Base-by-base conservation (phyloP, 2,888 invertebrate genomes). In the Agrochola lota region DNA sequence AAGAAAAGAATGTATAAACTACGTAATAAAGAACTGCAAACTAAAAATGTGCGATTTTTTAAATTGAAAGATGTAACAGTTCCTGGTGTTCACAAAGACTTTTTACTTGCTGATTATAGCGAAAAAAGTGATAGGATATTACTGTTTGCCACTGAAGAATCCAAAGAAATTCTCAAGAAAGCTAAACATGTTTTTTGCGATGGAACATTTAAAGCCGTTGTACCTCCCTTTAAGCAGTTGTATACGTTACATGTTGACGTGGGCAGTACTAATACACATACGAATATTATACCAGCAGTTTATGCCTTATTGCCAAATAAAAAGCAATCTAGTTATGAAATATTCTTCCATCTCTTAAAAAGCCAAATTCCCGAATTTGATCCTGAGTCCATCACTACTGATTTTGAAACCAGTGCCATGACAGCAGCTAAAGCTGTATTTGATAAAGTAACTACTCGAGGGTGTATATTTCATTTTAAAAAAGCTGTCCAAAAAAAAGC, bases 311-410 rank as follows among this genome's bases (percentile, higher is more conserved):
- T 59, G 26, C 68, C 71, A 67, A 74, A 77, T 71, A 77, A 81
- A 68, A 81, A 81, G 67, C 71, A 81, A 77, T 30, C 55, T 57
- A 68, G 17, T 17, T 74, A 81, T 68, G 71, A 81, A 49, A 46
- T 77, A 55, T 81, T 77, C 63, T 77, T 81, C 46, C 23, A 81
- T 63, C 64, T 77, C 63, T 76, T 30, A 63, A 72, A 79, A 79
- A 79, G 75, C 59, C 71, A 72, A 57, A 77, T 77, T 81, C 80
- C 77, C 55, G 70, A 80, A 69, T 77, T 80, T 74, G 55, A 77
- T 62, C 80, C 77, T 3, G 71, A 81, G 43, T 71, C 71, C 35
- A 77, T 77, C 30, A 71, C 77, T 55, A 71, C 74, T 20, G 77
- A 77, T 77, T 78, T 69, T 64, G 73, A 78, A 73, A 78, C 63